phyloP scores from a whole-genome alignment of 2,797 vertebrate species.

The Lepus oiostolus region DNA sequence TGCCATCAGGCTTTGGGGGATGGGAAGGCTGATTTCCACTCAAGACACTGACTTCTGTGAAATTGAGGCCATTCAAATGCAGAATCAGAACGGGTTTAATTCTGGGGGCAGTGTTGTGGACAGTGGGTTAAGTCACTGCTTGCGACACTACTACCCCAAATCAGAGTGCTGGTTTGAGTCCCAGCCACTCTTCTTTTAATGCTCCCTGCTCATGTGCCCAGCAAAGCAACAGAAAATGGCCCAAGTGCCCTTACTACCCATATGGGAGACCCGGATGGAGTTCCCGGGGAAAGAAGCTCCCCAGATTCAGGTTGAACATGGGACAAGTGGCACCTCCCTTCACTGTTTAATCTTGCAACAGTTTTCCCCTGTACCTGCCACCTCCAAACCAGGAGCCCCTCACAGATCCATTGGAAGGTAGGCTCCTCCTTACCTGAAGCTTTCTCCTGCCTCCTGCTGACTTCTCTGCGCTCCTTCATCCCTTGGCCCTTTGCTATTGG shows the following conservation, averaged over 20 bases:
- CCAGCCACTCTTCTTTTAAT: too few species aligned
- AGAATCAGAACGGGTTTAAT: background rate
- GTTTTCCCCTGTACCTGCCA: background rate
- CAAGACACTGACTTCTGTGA: background rate
- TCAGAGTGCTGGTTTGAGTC: too few species aligned
- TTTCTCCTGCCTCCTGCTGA: background rate
- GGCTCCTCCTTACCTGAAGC: background rate
- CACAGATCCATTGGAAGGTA: background rate
- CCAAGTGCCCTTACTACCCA: too few species aligned
- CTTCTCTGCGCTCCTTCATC: background rate
- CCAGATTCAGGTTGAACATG: background rate
- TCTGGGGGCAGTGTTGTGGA: too few species aligned
- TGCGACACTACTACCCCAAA: too few species aligned
- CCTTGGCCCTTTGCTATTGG: background rate
- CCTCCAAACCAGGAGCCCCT: background rate
- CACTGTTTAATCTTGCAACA: background rate
- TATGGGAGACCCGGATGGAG: too few species aligned
- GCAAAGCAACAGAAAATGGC: too few species aligned
- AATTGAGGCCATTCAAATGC: background rate
- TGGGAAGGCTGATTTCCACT: background rate
- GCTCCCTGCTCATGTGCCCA: too few species aligned
- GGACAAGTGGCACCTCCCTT: background rate
- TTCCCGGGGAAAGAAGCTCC: background rate
- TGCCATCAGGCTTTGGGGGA: background rate
- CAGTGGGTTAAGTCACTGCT: too few species aligned